Evolutionary conservation across 2,888 invertebrate genomes (phyloP).

Genomic region (Lumbricus terrestris): DNA sequence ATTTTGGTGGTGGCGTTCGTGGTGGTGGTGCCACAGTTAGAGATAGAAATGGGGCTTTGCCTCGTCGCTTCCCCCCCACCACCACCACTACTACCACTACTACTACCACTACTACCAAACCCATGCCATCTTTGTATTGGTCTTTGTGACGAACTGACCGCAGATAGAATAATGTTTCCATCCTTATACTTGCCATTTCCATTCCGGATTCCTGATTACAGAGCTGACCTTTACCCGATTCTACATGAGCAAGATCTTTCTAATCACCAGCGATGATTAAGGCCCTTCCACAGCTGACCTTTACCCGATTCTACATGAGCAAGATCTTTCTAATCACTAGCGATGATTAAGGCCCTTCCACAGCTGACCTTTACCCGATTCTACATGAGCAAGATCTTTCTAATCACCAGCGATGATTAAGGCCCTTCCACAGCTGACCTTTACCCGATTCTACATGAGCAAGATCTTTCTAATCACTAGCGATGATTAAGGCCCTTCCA

Average conservation of each 20-base stretch:
- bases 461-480: too few relatives aligned
- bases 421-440: not conserved
- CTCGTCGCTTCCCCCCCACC: not conserved
- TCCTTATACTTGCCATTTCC: not conserved
- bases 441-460: not conserved
- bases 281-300: not conserved
- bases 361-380: not conserved
- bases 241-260: too few relatives aligned
- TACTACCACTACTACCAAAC: too few relatives aligned
- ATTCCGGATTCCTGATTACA: not conserved
- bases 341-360: not conserved
- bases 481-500: not conserved
- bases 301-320: not conserved
- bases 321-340: too few relatives aligned
- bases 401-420: not conserved
- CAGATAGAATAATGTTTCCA: not conserved
- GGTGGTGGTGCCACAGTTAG: not conserved
- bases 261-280: not conserved
- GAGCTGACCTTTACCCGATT: not conserved
- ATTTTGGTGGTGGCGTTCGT: not conserved
- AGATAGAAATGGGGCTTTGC: not conserved
- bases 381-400: too few relatives aligned
- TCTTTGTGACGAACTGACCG: not conserved
- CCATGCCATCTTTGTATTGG: not conserved
- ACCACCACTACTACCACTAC: not conserved